Percentiles rank a stretch among this genome's conserved stretches.
Evolutionary conservation across 1,140 invertebrate species (phyloP).

Genomic region (Euura lappo): DNA sequence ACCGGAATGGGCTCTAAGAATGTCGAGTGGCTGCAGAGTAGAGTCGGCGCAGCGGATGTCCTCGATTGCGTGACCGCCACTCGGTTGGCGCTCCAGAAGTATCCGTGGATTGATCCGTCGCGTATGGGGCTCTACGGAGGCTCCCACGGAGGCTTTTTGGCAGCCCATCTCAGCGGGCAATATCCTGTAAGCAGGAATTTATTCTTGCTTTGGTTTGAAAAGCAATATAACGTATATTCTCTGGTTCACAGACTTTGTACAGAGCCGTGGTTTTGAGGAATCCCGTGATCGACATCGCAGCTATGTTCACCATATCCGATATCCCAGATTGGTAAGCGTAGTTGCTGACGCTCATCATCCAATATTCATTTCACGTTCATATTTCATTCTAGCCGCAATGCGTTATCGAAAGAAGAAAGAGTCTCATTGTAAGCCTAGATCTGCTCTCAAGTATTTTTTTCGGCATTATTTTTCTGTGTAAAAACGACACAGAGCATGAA

Average conservation of each 20-base stretch:
- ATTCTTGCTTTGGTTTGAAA: too few species aligned
- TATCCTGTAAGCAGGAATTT: slow-evolving; percentile 69
- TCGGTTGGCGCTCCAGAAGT: slow-evolving; percentile 61
- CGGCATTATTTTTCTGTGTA: neutral
- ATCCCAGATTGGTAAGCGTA: slow-evolving; percentile 84
- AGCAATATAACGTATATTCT: neutral
- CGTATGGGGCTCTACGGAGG: slow-evolving; percentile 74
- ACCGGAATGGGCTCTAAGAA: slow-evolving; percentile 79
- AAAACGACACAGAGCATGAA: neutral
- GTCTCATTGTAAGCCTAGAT: slow-evolving; percentile 41
- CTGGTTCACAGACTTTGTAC: slow-evolving; percentile 64
- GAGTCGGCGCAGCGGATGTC: slow-evolving; percentile 82
- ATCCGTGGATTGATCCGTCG: slow-evolving; percentile 63
- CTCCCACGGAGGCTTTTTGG: slow-evolving; percentile 92
- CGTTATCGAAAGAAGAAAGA: slow-evolving; percentile 43
- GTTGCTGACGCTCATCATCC: slow-evolving; percentile 15
- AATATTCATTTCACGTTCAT: slow-evolving; percentile 23
- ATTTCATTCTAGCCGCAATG: slow-evolving; percentile 47
- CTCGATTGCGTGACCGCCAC: slow-evolving; percentile 76
- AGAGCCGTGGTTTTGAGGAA: slow-evolving; percentile 76
- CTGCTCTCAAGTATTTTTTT: neutral
- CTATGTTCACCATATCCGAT: slow-evolving; percentile 74
- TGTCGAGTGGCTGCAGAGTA: slow-evolving; percentile 75
- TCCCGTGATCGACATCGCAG: slow-evolving; percentile 79
- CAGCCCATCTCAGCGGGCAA: slow-evolving; percentile 83